Conservation (phyloP, 2,113 vertebrate species). For the Cisticola juncidis region DNA sequence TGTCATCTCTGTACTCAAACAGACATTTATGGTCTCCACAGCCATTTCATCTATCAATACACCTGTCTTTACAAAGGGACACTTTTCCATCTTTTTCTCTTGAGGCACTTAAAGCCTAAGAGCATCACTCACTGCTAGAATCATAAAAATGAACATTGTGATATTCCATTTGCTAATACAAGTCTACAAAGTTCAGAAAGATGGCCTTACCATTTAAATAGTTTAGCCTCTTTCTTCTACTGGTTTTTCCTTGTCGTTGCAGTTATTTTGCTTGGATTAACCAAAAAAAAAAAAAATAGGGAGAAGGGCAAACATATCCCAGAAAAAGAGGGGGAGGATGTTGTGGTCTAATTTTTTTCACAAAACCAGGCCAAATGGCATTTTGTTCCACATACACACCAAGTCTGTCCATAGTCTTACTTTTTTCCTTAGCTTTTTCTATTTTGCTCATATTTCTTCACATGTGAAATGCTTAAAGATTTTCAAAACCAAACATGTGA, state of each 20-base stretch:
- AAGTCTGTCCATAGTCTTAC: neutral
- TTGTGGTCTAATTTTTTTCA: neutral
- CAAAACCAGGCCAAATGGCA: neutral
- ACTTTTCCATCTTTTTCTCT: neutral
- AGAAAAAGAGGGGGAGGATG: neutral
- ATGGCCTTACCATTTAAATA: neutral
- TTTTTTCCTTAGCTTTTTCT: neutral
- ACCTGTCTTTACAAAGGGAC: neutral
- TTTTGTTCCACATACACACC: neutral
- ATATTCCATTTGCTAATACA: neutral
- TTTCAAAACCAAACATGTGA: neutral
- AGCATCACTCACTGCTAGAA: neutral
- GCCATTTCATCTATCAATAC: neutral
- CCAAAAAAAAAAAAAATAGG: neutral
- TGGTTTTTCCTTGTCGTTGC: neutral
- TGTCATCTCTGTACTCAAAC: neutral
- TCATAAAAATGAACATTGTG: neutral
- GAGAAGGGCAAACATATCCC: neutral
- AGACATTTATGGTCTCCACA: neutral
- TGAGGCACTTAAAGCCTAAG: neutral
- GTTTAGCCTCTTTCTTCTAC: neutral
- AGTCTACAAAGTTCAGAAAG: neutral
- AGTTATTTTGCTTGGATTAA: neutral
- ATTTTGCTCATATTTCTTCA: neutral
- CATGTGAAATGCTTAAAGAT: neutral